Base-by-base conservation (phyloP, 2,888 invertebrate genomes). In the Bibio marci region DNA sequence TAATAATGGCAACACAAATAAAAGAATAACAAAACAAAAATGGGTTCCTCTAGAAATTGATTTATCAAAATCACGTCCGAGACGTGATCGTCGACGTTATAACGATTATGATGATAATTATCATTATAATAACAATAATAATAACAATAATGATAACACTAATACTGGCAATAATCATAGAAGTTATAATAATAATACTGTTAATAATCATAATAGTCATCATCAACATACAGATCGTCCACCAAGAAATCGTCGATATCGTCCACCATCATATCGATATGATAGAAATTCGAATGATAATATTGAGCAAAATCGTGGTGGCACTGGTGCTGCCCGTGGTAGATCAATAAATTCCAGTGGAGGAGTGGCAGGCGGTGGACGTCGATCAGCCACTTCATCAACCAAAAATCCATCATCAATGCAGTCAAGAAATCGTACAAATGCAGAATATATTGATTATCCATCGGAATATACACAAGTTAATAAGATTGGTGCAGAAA, bases 31-130 rank as follows among this genome's bases (percentile, higher is more conserved):
- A 47, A 62, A 60, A 52, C 86, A 86, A 61, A 91, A 87, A 59
- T 92, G 92, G 92, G 79, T 88, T 41, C 91, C 90, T 0, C 64
- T 92, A 43, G 86, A 86, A 51, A 85, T 92, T 44, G 87, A 90
- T 53, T 67, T 82, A 50, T 52, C 58, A 47, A 73, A 78, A 42
- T 79, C 69, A 41, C 63, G 68, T 42, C 65, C 67, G 33, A 40
- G 19, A 14, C 8, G 27, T 26, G 22, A 35, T 30, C 8, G 25
- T 30, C 36, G 38, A 17, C 41, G 43, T 19, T 32, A 32, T 32
- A 31, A 18, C 11, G 34, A 34, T 18, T 19, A 39, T 37, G 38
- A 41, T 27, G 32, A 37, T 22, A 35, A 38, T 10, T 34, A 34
- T 26, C 34, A 27, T 28, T 15, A 25, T 7, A 57, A 41, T n/a